Evolutionary conservation across 2,888 invertebrate species (phyloP), one percentile per base, ranked within the genome.

Genomic region (Bruchidius siliquastri): DNA sequence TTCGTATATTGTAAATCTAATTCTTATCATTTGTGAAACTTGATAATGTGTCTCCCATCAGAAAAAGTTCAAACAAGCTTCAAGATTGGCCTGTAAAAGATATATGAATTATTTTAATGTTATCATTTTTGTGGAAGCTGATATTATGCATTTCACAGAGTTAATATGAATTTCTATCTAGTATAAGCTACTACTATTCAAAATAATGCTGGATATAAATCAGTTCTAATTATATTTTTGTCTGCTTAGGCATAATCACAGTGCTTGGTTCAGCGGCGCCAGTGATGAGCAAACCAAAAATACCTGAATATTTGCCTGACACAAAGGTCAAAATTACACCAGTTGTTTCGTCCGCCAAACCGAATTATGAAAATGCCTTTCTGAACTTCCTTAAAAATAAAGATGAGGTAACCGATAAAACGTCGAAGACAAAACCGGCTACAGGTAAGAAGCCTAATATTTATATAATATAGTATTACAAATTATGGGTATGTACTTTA

Each of bases 361-460:
- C 20, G 72, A 75, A 72, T 82, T 78, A 49, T 72, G 82, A 82
- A 71, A 79, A 78, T 22, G 82, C 81, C 20, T 82, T 82, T 70
- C 72, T 82, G 70, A 80, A 74, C 21, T 83, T 82, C 73, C 70
- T 82, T 13, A 49, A 49, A 49, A 49, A 49, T 13, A 49, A 49
- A 13, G 49, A 49, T 49, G 49, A 18, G 6, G 13, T 18, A 49
- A 13, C 6, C 13, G 49, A 49, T 13, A 49, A 49, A 49, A 13
- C 26, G 2, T 4, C 49, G 13, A 49, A 18, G 49, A 18, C 18
- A 13, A 49, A 49, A 26, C 13, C 13, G 13, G 18, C 49, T 13
- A 13, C 49, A 49, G 49, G 49, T 49, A 49, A 49, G 6, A 2
- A 26, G 2, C 26, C 26, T 26, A 26, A 2, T 26, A 26, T 26